Percentiles rank a stretch among this genome's conserved stretches.
Evolutionary conservation across 2,113 vertebrate genomes (phyloP).

Genomic region (Shinisaurus crocodilurus): DNA sequence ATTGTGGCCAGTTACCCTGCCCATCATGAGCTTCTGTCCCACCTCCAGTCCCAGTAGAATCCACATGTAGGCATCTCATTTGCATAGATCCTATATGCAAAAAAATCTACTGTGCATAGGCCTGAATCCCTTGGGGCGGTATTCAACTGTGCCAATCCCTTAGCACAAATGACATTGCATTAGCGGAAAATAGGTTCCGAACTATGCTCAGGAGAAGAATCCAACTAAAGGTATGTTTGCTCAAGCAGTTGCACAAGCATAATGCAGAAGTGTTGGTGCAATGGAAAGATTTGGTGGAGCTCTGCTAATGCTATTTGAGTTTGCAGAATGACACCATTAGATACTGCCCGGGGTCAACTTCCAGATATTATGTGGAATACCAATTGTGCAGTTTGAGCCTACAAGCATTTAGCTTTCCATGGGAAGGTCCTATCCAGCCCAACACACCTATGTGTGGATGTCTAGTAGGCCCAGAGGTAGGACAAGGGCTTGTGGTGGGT

Average conservation of each 20-base stretch:
- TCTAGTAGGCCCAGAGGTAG: not conserved
- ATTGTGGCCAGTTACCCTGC: not conserved
- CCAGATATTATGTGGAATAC: not conserved
- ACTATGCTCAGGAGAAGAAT: no score
- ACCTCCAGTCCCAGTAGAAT: not conserved
- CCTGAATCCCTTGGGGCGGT: not conserved
- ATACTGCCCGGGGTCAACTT: not conserved
- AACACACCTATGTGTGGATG: not conserved
- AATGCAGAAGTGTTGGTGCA: no score
- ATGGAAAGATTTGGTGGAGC: no score
- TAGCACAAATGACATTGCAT: no score
- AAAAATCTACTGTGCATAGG: not conserved
- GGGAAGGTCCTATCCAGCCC: not conserved
- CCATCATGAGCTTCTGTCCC: no score
- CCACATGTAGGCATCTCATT: not conserved
- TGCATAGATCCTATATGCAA: not conserved
- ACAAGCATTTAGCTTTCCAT: not conserved
- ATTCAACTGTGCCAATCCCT: no score
- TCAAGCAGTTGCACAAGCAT: no score
- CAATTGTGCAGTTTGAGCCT: not conserved
- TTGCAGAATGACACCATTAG: no score
- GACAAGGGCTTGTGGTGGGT: no score
- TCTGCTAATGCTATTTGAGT: no score
- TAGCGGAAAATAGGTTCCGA: no score
- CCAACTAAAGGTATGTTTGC: no score